Conservation (phyloP, 2,888 invertebrate species). For the Entomobrya proxima region DNA sequence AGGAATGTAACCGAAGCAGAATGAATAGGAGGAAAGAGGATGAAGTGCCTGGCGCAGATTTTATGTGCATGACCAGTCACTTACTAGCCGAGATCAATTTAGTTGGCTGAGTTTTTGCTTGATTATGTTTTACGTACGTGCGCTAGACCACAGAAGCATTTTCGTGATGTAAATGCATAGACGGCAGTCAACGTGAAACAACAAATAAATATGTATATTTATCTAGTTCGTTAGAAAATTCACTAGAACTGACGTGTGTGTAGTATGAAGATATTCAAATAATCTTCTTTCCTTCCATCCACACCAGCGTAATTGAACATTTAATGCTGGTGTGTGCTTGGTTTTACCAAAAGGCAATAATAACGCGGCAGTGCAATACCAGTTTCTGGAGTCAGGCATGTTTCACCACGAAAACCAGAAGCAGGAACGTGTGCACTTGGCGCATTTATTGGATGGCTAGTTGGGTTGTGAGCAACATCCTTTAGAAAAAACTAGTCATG, state of each 20-base stretch:
- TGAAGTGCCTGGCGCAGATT: constrained; percentile 9
- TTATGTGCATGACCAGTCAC: constrained; percentile 53
- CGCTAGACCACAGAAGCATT: not conserved
- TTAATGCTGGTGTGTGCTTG: not conserved
- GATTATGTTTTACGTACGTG: constrained; percentile 46
- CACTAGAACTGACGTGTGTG: constrained; percentile 16
- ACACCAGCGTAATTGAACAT: not conserved
- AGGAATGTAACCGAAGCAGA: not conserved
- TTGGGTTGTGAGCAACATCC: not conserved
- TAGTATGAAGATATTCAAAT: not conserved
- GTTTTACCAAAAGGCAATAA: not conserved
- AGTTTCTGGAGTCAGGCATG: constrained; percentile 6
- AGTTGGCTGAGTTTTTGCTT: not conserved
- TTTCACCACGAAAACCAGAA: not conserved
- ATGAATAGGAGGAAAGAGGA: not conserved
- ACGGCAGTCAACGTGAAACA: not conserved
- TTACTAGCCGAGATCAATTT: constrained; percentile 46
- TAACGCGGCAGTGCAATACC: not conserved
- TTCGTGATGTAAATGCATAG: too few relatives aligned
- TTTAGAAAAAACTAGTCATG: too few relatives aligned
- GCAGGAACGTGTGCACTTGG: not conserved
- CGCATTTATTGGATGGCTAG: not conserved
- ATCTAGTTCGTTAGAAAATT: not conserved
- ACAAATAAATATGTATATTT: constrained; percentile 1
- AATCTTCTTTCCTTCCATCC: not conserved